Percentiles rank a stretch among this genome's conserved stretches.
Evolutionary conservation across 1,140 invertebrate species (phyloP).

Genomic region (Eurosta solidaginis): DNA sequence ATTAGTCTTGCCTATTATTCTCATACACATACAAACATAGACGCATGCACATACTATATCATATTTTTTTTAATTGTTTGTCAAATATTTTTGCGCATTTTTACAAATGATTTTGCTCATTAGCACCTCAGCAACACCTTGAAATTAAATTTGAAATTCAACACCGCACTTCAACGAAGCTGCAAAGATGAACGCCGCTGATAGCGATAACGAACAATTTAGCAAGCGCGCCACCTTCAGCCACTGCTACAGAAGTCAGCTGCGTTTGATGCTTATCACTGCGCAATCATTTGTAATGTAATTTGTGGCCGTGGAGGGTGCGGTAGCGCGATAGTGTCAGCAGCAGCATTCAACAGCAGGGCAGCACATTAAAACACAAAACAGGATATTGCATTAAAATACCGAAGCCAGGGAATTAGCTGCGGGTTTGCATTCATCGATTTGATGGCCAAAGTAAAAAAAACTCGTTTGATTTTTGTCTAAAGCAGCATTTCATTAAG

Average conservation of each 20-base stretch:
- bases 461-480: conserved; percentile 13
- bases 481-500: conserved; percentile 14
- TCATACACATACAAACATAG: no score
- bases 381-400: conserved; percentile 24
- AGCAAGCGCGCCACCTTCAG: background rate
- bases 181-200: background rate
- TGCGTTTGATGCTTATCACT: background rate
- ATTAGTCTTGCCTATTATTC: no score
- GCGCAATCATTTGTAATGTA: background rate
- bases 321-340: background rate
- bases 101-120: conserved; percentile 25
- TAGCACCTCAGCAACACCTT: conserved; percentile 25
- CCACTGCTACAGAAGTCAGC: background rate
- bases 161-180: background rate
- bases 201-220: background rate
- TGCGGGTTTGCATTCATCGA: background rate
- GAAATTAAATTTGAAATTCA: conserved; percentile 30
- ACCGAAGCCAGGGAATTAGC: background rate
- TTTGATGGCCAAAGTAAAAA: background rate
- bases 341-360: background rate
- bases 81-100: background rate
- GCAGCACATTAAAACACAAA: conserved; percentile 6
- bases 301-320: background rate
- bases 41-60: no score
- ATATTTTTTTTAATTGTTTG: conserved; percentile 5